These are phyloP conservation scores for Eupithecia centaureata DNA, from an alignment of 2,888 invertebrate genomes.

Conservation along the genomic window DNA sequence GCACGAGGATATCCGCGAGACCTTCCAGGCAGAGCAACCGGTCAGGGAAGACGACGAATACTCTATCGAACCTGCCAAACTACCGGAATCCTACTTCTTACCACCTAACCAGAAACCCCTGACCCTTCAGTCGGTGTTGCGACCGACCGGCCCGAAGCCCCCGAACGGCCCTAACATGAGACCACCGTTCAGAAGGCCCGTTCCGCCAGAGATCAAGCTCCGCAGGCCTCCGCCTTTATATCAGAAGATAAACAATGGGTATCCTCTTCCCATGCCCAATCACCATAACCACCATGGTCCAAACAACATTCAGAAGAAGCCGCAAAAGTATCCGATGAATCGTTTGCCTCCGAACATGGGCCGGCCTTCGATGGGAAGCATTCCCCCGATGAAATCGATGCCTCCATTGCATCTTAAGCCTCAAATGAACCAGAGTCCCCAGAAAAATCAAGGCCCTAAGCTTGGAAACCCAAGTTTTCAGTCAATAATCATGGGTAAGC, in stretches of 20 bases:
- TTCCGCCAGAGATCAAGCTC: constrained; percentile 77
- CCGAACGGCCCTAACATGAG: constrained; percentile 56
- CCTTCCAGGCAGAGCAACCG: constrained; percentile 65
- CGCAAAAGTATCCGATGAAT: constrained; percentile 54
- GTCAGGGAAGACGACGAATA: constrained; percentile 72
- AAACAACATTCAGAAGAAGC: constrained; percentile 61
- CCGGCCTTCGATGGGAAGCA: constrained; percentile 53
- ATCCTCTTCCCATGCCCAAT: constrained; percentile 70
- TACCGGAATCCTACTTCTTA: constrained; percentile 65
- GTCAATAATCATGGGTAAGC: constrained; percentile 66
- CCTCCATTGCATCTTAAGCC: constrained; percentile 55
- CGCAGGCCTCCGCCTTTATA: constrained; percentile 64
- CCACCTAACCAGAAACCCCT: constrained; percentile 73
- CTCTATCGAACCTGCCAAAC: constrained; percentile 61
- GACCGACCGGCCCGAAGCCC: constrained; percentile 64
- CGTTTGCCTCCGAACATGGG: constrained; percentile 58
- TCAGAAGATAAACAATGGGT: constrained; percentile 60
- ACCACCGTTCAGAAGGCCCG: constrained; percentile 72
- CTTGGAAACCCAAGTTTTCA: constrained; percentile 51
- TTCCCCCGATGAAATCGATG: constrained; percentile 69
- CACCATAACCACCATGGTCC: constrained; percentile 59
- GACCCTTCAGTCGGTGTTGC: constrained; percentile 75
- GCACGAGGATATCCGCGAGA: constrained; percentile 67
- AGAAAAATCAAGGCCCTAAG: constrained; percentile 51
- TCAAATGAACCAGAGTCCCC: constrained; percentile 36